Evolutionary conservation across 2,113 vertebrate species (phyloP), one percentile per base, ranked within the genome.

Genomic region (Xiphias gladius): DNA sequence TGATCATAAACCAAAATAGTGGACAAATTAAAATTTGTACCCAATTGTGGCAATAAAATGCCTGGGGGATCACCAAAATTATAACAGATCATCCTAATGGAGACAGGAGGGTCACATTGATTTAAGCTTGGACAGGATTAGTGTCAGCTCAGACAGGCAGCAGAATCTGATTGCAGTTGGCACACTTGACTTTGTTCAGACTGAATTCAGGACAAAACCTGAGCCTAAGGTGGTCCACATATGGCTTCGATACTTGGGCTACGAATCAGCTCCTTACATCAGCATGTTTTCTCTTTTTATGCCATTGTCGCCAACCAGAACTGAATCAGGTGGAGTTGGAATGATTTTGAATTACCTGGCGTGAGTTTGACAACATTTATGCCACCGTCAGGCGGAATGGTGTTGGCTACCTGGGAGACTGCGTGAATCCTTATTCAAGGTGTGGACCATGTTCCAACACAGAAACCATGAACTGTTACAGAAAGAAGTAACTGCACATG

Each of bases 391-490:
- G 41, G 30, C 65, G 13, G 28, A 76, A 22, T 37, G 24, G 46
- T 58, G 52, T 39, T 65, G 30, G 57, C 63, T 52, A 67, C 32
- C 7, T 74, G 54, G 50, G 32, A 68, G 41, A 17, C 48, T 35
- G 7, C 0, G 1, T 20, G 17, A 58, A 79, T 69, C 74, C 73
- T 32, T 64, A 65, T 65, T 62, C 54, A 70, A 67, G 37, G 59
- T 83, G 62, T 87, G 52, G 50, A 73, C 76, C 50, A 7, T n/a
- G 65, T 69, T 64, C 63, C 37, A 54, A 37, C 72, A 30, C 46
- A 84, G 54, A 75, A 76, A 75, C 58, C 57, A 61, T 20, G 48
- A 76, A 57, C 58, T 69, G 43, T 79, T 79, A 32, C 24, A 48
- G 58, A 69, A 70, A 61, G 69, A 67, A 72, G 55, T 8, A 64